Evolutionary conservation across 2,113 vertebrate genomes (phyloP), one percentile per base, ranked within the genome.

Genomic region (Halichoeres trimaculatus): DNA sequence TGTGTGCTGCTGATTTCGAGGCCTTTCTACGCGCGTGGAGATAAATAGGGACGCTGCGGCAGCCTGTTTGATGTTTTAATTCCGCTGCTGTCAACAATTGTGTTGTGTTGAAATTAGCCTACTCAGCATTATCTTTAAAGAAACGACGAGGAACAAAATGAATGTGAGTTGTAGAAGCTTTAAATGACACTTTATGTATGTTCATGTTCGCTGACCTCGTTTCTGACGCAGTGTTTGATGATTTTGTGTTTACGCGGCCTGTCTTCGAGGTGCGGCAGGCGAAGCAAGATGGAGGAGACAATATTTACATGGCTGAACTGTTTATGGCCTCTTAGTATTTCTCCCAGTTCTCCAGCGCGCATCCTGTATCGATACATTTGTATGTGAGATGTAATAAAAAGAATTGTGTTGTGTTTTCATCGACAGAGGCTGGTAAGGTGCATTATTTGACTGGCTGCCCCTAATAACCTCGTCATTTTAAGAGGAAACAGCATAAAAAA

Each of bases 211-310:
- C 70, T 68, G 75, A 84, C 71, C 78, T 87, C 35, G 48, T 84
- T 67, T 83, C 85, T 89, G 88, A 87, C 88, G 85, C 89, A 90
- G 80, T 74, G 74, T 20, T 51, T 2, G 81, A 62, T 60, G 74
- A 43, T 74, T 69, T 45, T 59, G 1, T 91, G 88, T 90, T 92
- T 92, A 92, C 87, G 80, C 80, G 88, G 88, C 85, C 88, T 85
- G 81, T 20, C 6, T 85, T 82, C 80, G 90, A 92, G 92, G 92
- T 86, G 92, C 90, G 92, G 92, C 88, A 86, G 75, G 71, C 62
- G 6, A 26, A 45, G 78, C 69, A 89, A 89, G 88, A 90, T 92
- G 85, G 88, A 89, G 84, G 86, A 64, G 53, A 47, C 81, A 76
- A 47, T 88, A 86, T 87, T 83, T 81, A 89, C 81, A 80, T 74